Evolutionary conservation across 2,888 invertebrate species (phyloP), one percentile per base, ranked within the genome.

Genomic region (Stomorhina lunata): DNA sequence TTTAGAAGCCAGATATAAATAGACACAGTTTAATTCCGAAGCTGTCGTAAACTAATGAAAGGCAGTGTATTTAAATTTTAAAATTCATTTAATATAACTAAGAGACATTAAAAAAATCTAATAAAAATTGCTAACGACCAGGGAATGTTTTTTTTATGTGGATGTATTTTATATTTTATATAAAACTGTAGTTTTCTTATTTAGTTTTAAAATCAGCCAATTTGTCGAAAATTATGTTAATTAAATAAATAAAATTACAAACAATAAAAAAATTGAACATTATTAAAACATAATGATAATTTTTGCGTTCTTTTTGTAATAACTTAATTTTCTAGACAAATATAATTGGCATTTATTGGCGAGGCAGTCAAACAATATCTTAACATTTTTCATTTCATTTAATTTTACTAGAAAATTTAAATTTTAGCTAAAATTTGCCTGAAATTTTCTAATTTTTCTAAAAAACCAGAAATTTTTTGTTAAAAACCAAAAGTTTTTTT

Each of bases 201-300:
- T 37, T 15, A 27, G n/a, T 22, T 43, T 20, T 12, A n/a, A 12
- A 43, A 22, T 20, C n/a, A 50, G 55, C 29, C 72, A 77, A 57
- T 76, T 66, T 72, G 45, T 53, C 53, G 43, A 40, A 65, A 34
- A 27, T 12, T 7, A 37, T 61, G 7, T 55, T 55, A 9, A 29
- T 55, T 55, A 59, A 37, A 12, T 22, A 12, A 43, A 37, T n/a
- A 22, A 48, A 50, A 34, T 69, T 45, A n/a, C 25, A 59, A 50
- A 57, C 25, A 48, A 45, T 50, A 66, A 69, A 55, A 71, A 63
- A 68, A 68, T 63, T 68, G 59, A 76, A 82, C 83, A 85, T 85
- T 85, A 85, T 83, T 85, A 85, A 85, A 85, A 85, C 85, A 85
- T 85, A 85, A 85, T 79, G 81, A 78, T 40, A 55, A 32, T 55